Evolutionary conservation across 1,140 invertebrate species (phyloP), one percentile per base, ranked within the genome.

Genomic region (Temnothorax longispinosus): DNA sequence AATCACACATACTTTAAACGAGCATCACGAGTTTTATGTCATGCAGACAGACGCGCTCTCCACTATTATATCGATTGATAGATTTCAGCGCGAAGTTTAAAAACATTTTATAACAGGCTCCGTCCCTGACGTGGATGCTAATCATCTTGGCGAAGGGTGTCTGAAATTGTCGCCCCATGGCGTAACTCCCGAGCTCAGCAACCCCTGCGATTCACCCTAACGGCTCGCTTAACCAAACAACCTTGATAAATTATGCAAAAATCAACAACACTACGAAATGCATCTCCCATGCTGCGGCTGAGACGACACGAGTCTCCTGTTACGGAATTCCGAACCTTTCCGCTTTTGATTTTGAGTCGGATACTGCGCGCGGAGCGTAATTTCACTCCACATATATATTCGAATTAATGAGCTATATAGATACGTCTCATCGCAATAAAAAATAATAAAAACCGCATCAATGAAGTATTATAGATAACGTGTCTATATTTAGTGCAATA

Each of bases 221-320:
- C 92, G 92, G 93, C 89, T 93, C 93, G 93, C 93, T 94, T 94
- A 94, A 91, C 93, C 93, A 95, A 95, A 94, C 94, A 95, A 93
- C 92, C 94, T 94, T 94, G 93, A 94, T 95, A 94, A 94, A 95
- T 95, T 95, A 94, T 94, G 94, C 93, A 94, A 94, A 95, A 94
- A 95, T 94, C 94, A 95, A 95, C 94, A 95, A 94, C 91, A 92
- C 92, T 93, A 93, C 90, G 92, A 91, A 92, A 93, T 90, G 88
- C 81, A 91, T 88, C 91, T 91, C 89, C 90, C 88, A 91, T 90
- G 76, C 89, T 85, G 85, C 21, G 89, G 64, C 65, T 89, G 78
- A 50, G 32, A 84, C 69, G 80, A 84, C 80, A 84, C 52, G 69
- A 62, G 69, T 84, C 41, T 62, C 41, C 54, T 50, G 80, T 84